These are phyloP conservation scores for Rotaria sp. DNA, from an alignment of 2,888 invertebrate species.

Conservation along the genomic window DNA sequence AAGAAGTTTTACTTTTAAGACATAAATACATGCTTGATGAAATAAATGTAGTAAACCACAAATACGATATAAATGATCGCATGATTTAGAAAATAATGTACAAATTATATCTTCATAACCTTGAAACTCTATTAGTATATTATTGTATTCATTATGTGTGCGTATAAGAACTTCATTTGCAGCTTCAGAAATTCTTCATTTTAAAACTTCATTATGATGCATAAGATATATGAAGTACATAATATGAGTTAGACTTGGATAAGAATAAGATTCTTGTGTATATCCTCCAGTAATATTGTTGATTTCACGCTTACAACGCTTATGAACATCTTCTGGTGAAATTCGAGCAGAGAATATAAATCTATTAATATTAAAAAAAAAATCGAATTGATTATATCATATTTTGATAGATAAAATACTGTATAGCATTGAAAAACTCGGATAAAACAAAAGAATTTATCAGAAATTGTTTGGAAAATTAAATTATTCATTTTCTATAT, in stretches of 20 bases:
- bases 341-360: not conserved
- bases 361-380: not conserved
- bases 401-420: no score
- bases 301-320: not conserved
- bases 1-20: not conserved
- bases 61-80: not conserved
- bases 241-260: conserved; percentile 1
- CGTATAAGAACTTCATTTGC: not conserved
- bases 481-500: no score
- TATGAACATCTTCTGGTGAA: not conserved
- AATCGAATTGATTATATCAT: no score
- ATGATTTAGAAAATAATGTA: not conserved
- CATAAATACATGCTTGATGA: not conserved
- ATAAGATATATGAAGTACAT: not conserved
- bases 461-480: no score
- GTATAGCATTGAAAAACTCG: no score
- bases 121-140: not conserved
- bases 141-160: not conserved
- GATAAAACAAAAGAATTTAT: no score
- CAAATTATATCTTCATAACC: not conserved
- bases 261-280: not conserved
- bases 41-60: not conserved
- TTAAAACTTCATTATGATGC: not conserved
- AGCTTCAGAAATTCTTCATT: not conserved
- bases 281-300: not conserved